A percentile compares a stretch with the other conserved stretches of the same genome.
Evolutionary conservation across 1,140 invertebrate species (phyloP).

Genomic region (Eulimnadia texana): DNA sequence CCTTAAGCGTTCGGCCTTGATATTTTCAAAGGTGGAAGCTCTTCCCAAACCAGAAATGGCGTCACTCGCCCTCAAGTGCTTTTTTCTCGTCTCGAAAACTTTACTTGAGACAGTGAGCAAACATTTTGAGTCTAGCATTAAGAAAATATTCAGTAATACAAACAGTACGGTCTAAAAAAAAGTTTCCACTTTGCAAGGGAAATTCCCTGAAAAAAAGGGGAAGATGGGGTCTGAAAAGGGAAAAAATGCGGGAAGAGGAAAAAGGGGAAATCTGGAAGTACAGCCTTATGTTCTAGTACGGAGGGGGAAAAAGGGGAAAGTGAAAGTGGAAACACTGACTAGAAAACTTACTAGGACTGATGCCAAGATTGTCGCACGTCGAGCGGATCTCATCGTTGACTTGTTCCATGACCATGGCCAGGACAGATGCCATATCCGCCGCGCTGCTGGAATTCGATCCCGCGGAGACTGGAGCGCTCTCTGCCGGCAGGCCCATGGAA

Average conservation of each 20-base stretch:
- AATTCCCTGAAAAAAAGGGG: no score
- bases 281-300: no score
- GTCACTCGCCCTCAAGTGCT: no score
- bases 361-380: conserved; percentile 64
- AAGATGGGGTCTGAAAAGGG: no score
- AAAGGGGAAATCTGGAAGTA: no score
- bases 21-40: no score
- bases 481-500: conserved; percentile 30
- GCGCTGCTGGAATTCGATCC: conserved; percentile 26
- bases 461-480: conserved; percentile 31
- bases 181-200: no score
- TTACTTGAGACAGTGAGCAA: not conserved
- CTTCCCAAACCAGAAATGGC: no score
- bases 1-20: no score
- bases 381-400: conserved; percentile 67
- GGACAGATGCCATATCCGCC: conserved; percentile 64
- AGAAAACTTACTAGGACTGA: conserved; percentile 62
- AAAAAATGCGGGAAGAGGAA: no score
- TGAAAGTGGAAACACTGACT: no score
- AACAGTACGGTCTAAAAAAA: not conserved
- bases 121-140: not conserved
- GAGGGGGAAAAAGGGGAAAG: no score
- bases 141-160: not conserved
- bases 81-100: not conserved
- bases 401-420: conserved; percentile 70